Base-by-base conservation (phyloP, 2,888 invertebrate genomes). In the Nymphalis urticae region DNA sequence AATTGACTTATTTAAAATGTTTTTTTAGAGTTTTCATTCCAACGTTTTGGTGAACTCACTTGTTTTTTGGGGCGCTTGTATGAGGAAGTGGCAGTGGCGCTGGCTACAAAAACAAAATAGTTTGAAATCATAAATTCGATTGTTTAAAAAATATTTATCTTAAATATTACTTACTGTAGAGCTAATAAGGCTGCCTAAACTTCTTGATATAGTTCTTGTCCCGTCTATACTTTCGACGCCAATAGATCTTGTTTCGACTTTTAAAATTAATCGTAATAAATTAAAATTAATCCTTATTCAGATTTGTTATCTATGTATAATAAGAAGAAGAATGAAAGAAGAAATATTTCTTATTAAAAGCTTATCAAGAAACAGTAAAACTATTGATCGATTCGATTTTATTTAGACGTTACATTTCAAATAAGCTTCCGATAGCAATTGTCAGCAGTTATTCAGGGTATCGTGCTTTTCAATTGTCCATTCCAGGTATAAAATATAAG, bases 141-240 rank as follows among this genome's bases (percentile, higher is more conserved):
- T 17, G n/a, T 50, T 50, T 19, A 1, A n/a, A 50, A n/a, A 8
- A 9, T 50, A 5, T 50, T 8, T 50, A 24, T 21, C 16, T 56
- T 47, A 56, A 8, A 51, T 10, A 63, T 27, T 48, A 16, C 62
- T 48, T 53, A 71, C 71, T 59, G 64, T 64, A 10, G 80, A 75
- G 10, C 76, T 64, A 53, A 80, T 75, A 17, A 79, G 76, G 67
- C 80, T 79, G 68, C 75, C 80, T 65, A 79, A 74, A 70, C 81
- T 75, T 63, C 66, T 64, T 32, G 71, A 63, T 36, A 69, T 69
- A 21, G 78, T 76, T 0, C 80, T 76, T n/a, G 79, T 72, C 19
- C 72, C 76, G 58, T 79, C 79, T 50, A 75, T 67, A 50, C 79
- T 75, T 58, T 82, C 78, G 2, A 56, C 63, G 8, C n/a, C n/a